Evolutionary conservation across 2,888 invertebrate genomes (phyloP), one percentile per base, ranked within the genome.

Genomic region (Cistogaster globosa): DNA sequence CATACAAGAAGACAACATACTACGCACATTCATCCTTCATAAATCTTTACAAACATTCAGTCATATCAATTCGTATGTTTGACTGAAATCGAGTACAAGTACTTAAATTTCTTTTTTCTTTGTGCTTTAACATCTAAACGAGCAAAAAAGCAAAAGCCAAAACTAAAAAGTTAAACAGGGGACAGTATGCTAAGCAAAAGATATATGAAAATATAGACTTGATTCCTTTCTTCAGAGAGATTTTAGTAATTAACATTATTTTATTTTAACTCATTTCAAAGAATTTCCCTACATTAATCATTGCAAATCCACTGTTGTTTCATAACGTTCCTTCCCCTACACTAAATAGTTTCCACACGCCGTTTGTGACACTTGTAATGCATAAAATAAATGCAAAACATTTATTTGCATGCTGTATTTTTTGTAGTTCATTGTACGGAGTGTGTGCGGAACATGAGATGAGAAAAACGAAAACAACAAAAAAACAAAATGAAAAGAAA

Each of bases 291-390:
- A 32, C 32, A 32, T 32, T 32, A 4, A 32, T 32, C 2, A 4
- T 32, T 32, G 7, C 2, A 68, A 68, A 32, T 16, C 45, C 7
- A 14, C 22, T 32, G 22, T 55, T 48, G 32, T 2, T 32, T 11
- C 1, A 6, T 38, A 9, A 0, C 60, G 12, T 22, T 58, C 26
- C 62, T 51, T 72, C 60, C 48, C 26, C 18, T 16, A 32, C 20
- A 14, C 22, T 69, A 36, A 62, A 69, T 72, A 51, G 71, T 67
- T 74, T 81, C 75, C 62, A 36, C 58, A 58, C 77, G 63, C 42
- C 77, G 65, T 68, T 78, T 78, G 82, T 75, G 85, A 85, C 85
- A 85, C 85, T 85, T 82, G 82, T 78, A 85, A 71, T 51, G 71
- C 71, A 82, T 71, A 71, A 77, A 84, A 81, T 72, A 83, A 77